These are phyloP conservation scores for Leptobrachium leishanense DNA, from an alignment of 2,113 vertebrate genomes.

Conservation along the genomic window DNA sequence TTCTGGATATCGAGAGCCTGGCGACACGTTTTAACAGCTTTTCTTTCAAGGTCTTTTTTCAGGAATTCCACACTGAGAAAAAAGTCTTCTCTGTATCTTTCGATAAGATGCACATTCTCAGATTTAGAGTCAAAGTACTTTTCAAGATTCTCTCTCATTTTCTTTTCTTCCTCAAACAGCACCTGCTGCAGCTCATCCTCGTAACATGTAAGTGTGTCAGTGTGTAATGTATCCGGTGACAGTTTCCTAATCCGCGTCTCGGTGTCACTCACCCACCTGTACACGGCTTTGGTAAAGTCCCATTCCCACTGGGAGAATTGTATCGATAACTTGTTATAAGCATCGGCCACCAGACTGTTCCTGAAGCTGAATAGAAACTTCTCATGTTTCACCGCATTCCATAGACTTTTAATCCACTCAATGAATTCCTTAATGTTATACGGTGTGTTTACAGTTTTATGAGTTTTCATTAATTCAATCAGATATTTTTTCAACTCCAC, in stretches of 20 bases:
- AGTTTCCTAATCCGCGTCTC: slow-evolving; percentile 52
- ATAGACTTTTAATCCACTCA: slow-evolving; percentile 56
- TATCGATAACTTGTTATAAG: slow-evolving; percentile 44
- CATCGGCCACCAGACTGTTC: slow-evolving; percentile 45
- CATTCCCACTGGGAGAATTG: slow-evolving; percentile 58
- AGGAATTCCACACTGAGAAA: slow-evolving; percentile 53
- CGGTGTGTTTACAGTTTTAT: slow-evolving; percentile 52
- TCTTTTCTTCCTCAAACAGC: neutral
- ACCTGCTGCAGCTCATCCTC: neutral
- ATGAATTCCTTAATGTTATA: slow-evolving; percentile 58
- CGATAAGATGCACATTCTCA: slow-evolving; percentile 47
- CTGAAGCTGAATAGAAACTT: slow-evolving; percentile 49
- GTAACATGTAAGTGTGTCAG: neutral
- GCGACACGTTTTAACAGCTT: slow-evolving; percentile 49
- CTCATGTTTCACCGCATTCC: slow-evolving; percentile 41
- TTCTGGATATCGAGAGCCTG: slow-evolving; percentile 54
- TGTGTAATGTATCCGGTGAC: neutral
- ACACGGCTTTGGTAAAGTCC: slow-evolving; percentile 55
- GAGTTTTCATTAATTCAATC: slow-evolving; percentile 59
- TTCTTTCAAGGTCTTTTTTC: slow-evolving; percentile 48
- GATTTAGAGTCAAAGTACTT: slow-evolving; percentile 8
- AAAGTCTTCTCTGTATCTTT: slow-evolving; percentile 59
- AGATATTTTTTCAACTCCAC: slow-evolving; percentile 42
- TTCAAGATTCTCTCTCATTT: neutral
- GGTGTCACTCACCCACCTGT: slow-evolving; percentile 57